A percentile compares a stretch with the other conserved stretches of the same genome.
phyloP scores from a whole-genome alignment of 1,140 invertebrate genomes.

The Batillaria attramentaria region DNA sequence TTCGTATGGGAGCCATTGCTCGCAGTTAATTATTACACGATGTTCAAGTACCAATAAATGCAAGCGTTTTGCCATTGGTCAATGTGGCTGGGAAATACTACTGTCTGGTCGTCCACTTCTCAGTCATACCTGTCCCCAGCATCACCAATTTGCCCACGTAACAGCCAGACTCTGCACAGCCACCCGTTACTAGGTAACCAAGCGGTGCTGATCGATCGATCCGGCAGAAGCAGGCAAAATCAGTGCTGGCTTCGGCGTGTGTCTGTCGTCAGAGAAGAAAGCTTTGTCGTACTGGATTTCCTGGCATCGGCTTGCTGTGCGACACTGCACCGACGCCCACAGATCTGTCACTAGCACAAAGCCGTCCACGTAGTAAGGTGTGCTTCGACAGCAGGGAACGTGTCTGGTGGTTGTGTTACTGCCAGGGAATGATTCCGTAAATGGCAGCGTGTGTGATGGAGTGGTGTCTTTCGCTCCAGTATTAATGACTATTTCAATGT shows the following conservation, averaged over 20 bases:
- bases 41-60: too few relatives aligned
- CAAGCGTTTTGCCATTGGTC: neutral
- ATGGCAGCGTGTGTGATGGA: too few relatives aligned
- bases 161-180: neutral
- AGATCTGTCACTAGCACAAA: too few relatives aligned
- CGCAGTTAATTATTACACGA: neutral
- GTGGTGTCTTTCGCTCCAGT: too few relatives aligned
- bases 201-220: neutral
- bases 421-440: too few relatives aligned
- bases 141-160: neutral
- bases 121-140: too few relatives aligned
- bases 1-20: too few relatives aligned
- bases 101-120: neutral
- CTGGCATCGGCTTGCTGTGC: too few relatives aligned
- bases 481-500: too few relatives aligned
- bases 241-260: neutral
- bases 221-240: neutral
- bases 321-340: too few relatives aligned
- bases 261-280: neutral
- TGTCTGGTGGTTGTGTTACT: too few relatives aligned
- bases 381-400: too few relatives aligned
- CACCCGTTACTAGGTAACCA: constrained; percentile 21
- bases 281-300: neutral
- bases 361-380: neutral
- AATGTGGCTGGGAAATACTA: neutral